Evolutionary conservation across 2,797 vertebrate species (phyloP), one percentile per base, ranked within the genome.

Genomic region (Anguilla megastoma): DNA sequence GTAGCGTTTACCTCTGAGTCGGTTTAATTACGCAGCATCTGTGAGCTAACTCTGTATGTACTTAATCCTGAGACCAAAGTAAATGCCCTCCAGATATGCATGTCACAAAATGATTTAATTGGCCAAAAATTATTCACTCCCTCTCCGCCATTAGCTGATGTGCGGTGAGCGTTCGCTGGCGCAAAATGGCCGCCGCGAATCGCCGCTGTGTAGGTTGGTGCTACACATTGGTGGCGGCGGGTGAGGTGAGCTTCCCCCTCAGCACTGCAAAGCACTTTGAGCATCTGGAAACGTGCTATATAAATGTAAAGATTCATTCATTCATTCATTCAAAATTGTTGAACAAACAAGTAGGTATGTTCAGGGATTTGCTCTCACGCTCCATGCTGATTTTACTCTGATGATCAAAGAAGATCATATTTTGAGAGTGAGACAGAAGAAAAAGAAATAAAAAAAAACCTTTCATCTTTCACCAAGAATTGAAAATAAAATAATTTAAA

Each of bases 11-110:
- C 50, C 63, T 88, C 63, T 8, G 16, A 85, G 58, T 21, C 18
- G 24, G 1, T 66, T 85, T 24, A 24, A 85, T 85, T 66, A 85
- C 41, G 30, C 84, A 85, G 18, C 84, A 85, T 85, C 84, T 85
- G 84, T 36, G 56, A 6, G 84, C 0, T 60, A 60, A 60, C 27
- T 66, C 33, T 24, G 12, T 84, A 21, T 84, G 66, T 63, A 50
- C 66, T 84, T 69, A 88, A 69, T 30, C 58, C 45, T 21, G 18
- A 52, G 60, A 87, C 80, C 21, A 30, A 83, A 84, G 21, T 16
- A 83, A 69, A 69, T 88, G 80, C 50, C 33, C 18, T 8, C 45
- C 63, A 85, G 21, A 21, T 66, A 84, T 69, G 3, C 27, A 36
- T 50, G 6, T 54, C 27, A 12, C 27, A 84, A 45, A 45, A 80